Evolutionary conservation across 2,888 invertebrate species (phyloP), one percentile per base, ranked within the genome.

Genomic region (Sarcophaga caerulescens): DNA sequence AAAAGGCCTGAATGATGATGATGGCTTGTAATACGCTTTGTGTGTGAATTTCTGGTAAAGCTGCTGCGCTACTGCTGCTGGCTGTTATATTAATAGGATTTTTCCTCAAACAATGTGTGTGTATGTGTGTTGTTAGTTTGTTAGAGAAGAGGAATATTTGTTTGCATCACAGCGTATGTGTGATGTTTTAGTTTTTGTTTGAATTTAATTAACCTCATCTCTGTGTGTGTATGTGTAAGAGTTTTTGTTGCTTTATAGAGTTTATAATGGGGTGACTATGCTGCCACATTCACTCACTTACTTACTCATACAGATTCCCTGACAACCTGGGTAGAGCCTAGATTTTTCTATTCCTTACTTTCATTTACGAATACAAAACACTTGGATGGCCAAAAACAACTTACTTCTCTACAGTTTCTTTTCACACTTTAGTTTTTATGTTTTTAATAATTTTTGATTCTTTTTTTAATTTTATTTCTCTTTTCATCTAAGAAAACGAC

Each of bases 141-240:
- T 35, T 35, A 35, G 8, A 35, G 10, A 35, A 35, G 35, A 35
- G 35, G 35, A 35, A 35, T 35, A 35, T 35, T 35, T 35, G 35
- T 2, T 35, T 35, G 35, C 35, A 35, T 35, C 35, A 35, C 35
- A 35, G 35, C 10, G 52, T 52, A 17, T 12, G 52, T 52, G 17
- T 52, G 52, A 52, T 52, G 52, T 52, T n/a, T n/a, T 80, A 23
- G 65, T 19, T 45, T 77, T 78, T 82, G 76, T 82, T 81, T 85
- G 85, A 81, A 82, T 85, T 85, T 82, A 82, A 85, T 85, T 85
- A 85, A 85, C 81, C 85, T 82, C 81, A 78, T 81, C 85, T 69
- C 62, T 74, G 62, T 68, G 66, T 57, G 10, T 52, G 12, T 73
- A 8, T 35, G 35, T 35, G 35, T 35, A 2, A 0, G 35, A 2